Percentiles rank a stretch among this genome's conserved stretches.
Evolutionary conservation across 2,797 vertebrate species (phyloP).

Genomic region (Acanthurus leucopareius): DNA sequence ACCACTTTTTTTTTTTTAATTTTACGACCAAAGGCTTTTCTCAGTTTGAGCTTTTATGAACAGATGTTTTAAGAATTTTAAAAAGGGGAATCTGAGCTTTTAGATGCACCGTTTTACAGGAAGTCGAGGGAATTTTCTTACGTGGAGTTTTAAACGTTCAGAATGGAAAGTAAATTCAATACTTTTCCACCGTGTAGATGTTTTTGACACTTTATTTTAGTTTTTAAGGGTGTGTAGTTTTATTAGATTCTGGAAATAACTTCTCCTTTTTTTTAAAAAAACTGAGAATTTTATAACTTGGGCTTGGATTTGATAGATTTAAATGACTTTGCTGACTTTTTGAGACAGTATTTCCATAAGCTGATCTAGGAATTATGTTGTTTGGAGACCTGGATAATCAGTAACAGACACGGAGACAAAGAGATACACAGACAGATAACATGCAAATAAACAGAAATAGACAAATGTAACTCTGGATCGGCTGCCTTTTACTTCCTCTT

Average conservation of each 20-base stretch:
- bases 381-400: not conserved
- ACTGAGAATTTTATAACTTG: not conserved
- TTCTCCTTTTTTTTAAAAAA: not conserved
- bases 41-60: not conserved
- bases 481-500: conserved; percentile 43
- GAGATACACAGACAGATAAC: conserved; percentile 42
- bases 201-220: not conserved
- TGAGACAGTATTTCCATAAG: not conserved
- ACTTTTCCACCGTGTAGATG: not conserved
- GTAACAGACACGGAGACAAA: not conserved
- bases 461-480: conserved; percentile 40
- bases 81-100: not conserved
- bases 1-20: too few species aligned
- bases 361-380: not conserved
- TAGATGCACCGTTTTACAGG: too few species aligned
- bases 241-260: not conserved
- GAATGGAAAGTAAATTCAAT: not conserved
- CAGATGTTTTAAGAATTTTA: not conserved
- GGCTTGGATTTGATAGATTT: not conserved
- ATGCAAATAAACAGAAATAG: conserved; percentile 47
- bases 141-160: not conserved
- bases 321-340: not conserved
- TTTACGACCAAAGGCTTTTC: not conserved
- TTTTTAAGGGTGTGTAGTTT: not conserved
- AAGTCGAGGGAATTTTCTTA: not conserved